Percentiles rank a stretch among this genome's conserved stretches.
These are phyloP conservation scores for Leptobrachium leishanense DNA, from an alignment of 2,113 vertebrate genomes.

Conservation along the genomic window DNA sequence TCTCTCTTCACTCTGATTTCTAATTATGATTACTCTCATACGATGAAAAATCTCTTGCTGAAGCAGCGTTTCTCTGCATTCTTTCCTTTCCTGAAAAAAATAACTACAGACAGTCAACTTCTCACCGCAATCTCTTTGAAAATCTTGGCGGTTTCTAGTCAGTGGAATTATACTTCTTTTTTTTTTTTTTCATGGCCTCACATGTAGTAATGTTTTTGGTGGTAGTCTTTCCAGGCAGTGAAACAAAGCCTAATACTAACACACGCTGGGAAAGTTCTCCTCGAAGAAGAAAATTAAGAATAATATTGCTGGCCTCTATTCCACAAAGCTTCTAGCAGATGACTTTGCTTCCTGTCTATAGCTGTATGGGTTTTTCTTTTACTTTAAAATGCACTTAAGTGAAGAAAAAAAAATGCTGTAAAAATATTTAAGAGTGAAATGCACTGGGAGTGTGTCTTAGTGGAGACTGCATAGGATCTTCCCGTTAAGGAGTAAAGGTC, in stretches of 20 bases:
- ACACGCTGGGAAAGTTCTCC: slow-evolving; percentile 40
- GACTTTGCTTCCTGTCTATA: slow-evolving; percentile 39
- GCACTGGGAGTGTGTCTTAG: slow-evolving; percentile 16
- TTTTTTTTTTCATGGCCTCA: slow-evolving; percentile 46
- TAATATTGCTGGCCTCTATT: slow-evolving; percentile 38
- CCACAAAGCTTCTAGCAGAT: slow-evolving; percentile 41
- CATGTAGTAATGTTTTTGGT: slow-evolving; percentile 42
- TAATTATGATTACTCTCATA: slow-evolving; percentile 43
- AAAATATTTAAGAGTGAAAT: slow-evolving; percentile 20
- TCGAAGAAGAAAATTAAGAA: slow-evolving; percentile 43
- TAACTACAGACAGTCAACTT: slow-evolving; percentile 45
- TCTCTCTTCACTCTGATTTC: slow-evolving; percentile 33
- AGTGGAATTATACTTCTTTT: slow-evolving; percentile 48
- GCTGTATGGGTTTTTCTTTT: slow-evolving; percentile 31
- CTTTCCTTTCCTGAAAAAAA: slow-evolving; percentile 40
- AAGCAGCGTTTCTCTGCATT: slow-evolving; percentile 40
- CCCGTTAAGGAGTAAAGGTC: background rate
- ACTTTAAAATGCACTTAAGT: slow-evolving; percentile 16
- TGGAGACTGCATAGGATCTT: slow-evolving; percentile 18
- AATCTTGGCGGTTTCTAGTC: slow-evolving; percentile 46
- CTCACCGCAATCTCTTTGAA: slow-evolving; percentile 50
- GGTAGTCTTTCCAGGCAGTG: slow-evolving; percentile 40
- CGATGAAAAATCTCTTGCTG: slow-evolving; percentile 25
- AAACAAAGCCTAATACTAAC: slow-evolving; percentile 46
- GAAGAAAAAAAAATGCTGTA: slow-evolving; percentile 8